Evolutionary conservation across 2,888 invertebrate species (phyloP).

Genomic region (Cephus runcator): DNA sequence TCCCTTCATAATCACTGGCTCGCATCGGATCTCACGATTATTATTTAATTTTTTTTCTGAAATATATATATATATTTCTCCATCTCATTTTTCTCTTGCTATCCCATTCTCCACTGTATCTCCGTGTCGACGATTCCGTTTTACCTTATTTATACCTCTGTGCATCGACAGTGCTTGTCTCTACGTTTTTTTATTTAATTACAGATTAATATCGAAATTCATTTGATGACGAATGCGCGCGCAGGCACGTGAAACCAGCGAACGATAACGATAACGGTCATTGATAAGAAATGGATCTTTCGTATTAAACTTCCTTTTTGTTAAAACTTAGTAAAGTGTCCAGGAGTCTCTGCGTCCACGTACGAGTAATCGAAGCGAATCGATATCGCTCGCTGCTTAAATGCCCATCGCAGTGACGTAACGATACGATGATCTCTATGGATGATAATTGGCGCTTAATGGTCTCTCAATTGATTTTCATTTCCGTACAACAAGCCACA

Average conservation of each 20-base stretch:
- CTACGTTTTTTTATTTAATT: no score
- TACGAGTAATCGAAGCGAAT: no score
- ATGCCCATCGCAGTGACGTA: background rate
- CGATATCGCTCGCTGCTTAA: no score
- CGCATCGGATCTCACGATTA: no score
- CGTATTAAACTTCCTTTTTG: no score
- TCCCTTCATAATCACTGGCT: slow-evolving; percentile 1
- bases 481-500: slow-evolving; percentile 3
- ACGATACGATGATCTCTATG: slow-evolving; percentile 1
- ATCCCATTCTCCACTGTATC: no score
- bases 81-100: background rate
- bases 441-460: slow-evolving; percentile 1
- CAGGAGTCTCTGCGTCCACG: no score
- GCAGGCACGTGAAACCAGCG: background rate
- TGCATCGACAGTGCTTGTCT: background rate
- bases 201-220: no score
- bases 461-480: background rate
- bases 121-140: background rate
- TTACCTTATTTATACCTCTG: background rate
- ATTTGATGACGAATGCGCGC: no score
- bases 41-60: no score
- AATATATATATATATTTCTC: no score
- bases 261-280: background rate
- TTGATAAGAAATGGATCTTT: background rate
- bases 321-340: no score